phyloP scores from a whole-genome alignment of 2,888 invertebrate genomes.

The Sclerodermus sp. region DNA sequence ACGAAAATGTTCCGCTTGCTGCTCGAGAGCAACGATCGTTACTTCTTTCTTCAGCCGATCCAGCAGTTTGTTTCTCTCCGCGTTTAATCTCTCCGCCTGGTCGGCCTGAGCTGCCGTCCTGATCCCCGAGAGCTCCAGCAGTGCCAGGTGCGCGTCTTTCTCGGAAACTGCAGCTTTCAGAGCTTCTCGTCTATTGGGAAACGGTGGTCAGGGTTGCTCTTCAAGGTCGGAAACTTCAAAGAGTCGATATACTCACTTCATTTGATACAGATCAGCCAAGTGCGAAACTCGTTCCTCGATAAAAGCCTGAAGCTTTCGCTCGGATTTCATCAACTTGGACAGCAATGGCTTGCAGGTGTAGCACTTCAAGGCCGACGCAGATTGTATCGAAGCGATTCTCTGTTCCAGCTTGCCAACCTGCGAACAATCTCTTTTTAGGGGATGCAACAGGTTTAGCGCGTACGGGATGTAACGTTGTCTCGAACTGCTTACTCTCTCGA shows the following conservation, averaged over 20 bases:
- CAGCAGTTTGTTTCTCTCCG: slow-evolving; percentile 72
- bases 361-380: slow-evolving; percentile 70
- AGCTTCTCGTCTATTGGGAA: slow-evolving; percentile 72
- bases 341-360: slow-evolving; percentile 69
- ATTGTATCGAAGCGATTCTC: slow-evolving; percentile 69
- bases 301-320: slow-evolving; percentile 65
- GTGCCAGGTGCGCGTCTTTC: slow-evolving; percentile 84
- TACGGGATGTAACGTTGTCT: no score
- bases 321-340: slow-evolving; percentile 66
- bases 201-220: no score
- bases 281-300: slow-evolving; percentile 68
- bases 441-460: not conserved
- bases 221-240: no score
- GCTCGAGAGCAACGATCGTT: no score
- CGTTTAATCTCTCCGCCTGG: slow-evolving; percentile 69
- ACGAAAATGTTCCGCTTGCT: no score
- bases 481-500: slow-evolving; percentile 66
- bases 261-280: slow-evolving; percentile 74
- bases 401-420: slow-evolving; percentile 74
- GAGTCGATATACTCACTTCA: slow-evolving; percentile 67
- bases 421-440: slow-evolving; percentile 34
- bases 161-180: slow-evolving; percentile 82
- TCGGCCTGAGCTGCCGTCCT: slow-evolving; percentile 67
- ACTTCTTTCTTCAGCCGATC: slow-evolving; percentile 74
- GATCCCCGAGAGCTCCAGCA: slow-evolving; percentile 75